These are phyloP conservation scores for Xanthorhoe spadicearia DNA, from an alignment of 2,888 invertebrate genomes.

Conservation along the genomic window DNA sequence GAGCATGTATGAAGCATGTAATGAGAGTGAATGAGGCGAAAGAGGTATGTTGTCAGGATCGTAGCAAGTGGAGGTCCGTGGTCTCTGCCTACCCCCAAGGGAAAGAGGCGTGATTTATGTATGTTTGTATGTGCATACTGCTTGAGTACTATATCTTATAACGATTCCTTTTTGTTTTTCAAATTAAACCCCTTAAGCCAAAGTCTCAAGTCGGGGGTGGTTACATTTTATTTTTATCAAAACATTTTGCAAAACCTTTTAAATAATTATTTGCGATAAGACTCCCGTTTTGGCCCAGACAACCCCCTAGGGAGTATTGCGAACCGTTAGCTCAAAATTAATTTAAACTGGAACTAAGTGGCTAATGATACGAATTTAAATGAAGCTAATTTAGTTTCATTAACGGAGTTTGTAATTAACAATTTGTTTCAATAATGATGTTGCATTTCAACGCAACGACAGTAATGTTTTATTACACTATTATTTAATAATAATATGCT, in stretches of 20 bases:
- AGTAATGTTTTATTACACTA: background rate
- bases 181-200: background rate
- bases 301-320: background rate
- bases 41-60: no score
- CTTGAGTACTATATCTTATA: no score
- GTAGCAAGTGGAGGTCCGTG: no score
- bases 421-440: background rate
- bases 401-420: background rate
- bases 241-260: background rate
- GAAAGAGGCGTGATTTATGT: no score
- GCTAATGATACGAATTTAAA: conserved; percentile 16
- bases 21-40: no score
- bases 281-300: background rate
- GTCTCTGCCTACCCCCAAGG: no score
- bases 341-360: background rate
- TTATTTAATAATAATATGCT: background rate
- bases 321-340: background rate
- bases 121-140: no score
- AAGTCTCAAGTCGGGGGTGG: background rate
- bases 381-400: conserved; percentile 16
- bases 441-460: background rate
- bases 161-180: background rate
- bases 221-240: background rate
- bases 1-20: no score
- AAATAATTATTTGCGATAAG: background rate